Evolutionary conservation across 2,888 invertebrate genomes (phyloP).

Genomic region (Stegana nigrithorax): DNA sequence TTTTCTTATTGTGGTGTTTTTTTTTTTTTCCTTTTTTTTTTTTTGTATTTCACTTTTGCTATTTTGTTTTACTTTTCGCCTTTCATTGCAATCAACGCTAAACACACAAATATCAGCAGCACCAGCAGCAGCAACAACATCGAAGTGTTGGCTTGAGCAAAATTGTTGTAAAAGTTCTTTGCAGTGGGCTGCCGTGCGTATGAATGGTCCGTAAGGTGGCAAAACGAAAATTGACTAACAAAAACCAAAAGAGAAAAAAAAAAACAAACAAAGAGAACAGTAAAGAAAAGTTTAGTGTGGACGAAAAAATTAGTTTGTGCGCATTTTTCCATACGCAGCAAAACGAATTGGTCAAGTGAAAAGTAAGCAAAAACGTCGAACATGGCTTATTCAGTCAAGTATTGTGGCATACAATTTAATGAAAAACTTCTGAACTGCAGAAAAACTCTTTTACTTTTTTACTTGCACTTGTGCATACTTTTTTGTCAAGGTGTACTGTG

Average conservation of each 20-base stretch:
- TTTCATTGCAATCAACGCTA: slow-evolving; percentile 11
- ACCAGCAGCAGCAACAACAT: no score
- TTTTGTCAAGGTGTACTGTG: no score
- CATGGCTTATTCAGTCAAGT: slow-evolving; percentile 7
- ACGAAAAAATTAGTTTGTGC: slow-evolving; percentile 3
- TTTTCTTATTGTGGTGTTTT: not conserved
- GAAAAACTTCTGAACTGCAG: no score
- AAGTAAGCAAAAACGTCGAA: not conserved
- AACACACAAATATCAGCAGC: not conserved
- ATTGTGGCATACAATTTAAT: no score
- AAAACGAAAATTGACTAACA: no score
- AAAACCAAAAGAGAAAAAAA: no score
- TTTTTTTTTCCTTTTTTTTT: not conserved
- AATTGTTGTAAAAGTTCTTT: not conserved
- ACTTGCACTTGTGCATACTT: no score
- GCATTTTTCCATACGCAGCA: not conserved
- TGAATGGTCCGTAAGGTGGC: no score
- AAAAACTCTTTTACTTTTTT: no score
- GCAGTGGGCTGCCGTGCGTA: no score
- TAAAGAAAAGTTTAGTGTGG: not conserved
- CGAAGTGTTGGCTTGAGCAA: not conserved
- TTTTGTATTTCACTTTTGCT: not conserved
- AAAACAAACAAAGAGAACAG: not conserved
- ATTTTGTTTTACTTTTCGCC: not conserved
- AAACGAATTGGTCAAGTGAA: slow-evolving; percentile 18